These are phyloP conservation scores for Ditylenchus dipsaci DNA, from an alignment of 1,140 invertebrate species.

Conservation along the genomic window DNA sequence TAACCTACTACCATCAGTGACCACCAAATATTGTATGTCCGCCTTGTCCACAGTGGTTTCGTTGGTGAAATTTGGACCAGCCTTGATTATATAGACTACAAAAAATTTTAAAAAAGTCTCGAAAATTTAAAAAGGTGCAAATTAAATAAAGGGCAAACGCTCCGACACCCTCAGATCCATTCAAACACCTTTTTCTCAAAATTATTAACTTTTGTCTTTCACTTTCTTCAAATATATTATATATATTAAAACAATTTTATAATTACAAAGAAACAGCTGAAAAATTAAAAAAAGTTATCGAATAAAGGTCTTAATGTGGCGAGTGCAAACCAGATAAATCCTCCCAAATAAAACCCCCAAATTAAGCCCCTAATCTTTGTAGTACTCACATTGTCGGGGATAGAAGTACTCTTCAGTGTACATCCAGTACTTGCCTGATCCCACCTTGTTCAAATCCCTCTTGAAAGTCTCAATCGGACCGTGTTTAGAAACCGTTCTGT, in stretches of 20 bases:
- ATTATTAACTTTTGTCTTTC: too few species aligned
- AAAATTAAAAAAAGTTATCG: too few species aligned
- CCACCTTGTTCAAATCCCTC: conserved; percentile 57
- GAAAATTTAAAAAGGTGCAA: too few species aligned
- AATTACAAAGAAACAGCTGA: too few species aligned
- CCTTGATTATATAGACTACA: conserved; percentile 58
- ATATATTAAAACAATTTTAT: too few species aligned
- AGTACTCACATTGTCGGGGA: conserved; percentile 53
- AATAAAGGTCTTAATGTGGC: too few species aligned
- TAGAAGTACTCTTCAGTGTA: conserved; percentile 58
- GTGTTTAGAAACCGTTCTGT: conserved; percentile 51
- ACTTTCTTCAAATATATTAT: too few species aligned
- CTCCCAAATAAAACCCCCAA: too few species aligned
- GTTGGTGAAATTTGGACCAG: conserved; percentile 53
- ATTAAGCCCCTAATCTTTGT: not conserved
- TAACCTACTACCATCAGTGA: conserved; percentile 54
- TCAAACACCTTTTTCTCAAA: not conserved
- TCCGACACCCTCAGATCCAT: too few species aligned
- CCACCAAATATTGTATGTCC: conserved; percentile 53
- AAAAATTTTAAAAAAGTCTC: conserved; percentile 13
- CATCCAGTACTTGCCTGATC: conserved; percentile 58
- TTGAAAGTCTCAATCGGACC: conserved; percentile 58
- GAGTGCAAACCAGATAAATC: too few species aligned
- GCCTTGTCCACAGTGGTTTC: conserved; percentile 40
- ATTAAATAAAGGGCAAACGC: too few species aligned